Evolutionary conservation across 2,113 vertebrate species (phyloP).

Genomic region (Empidonax traillii): DNA sequence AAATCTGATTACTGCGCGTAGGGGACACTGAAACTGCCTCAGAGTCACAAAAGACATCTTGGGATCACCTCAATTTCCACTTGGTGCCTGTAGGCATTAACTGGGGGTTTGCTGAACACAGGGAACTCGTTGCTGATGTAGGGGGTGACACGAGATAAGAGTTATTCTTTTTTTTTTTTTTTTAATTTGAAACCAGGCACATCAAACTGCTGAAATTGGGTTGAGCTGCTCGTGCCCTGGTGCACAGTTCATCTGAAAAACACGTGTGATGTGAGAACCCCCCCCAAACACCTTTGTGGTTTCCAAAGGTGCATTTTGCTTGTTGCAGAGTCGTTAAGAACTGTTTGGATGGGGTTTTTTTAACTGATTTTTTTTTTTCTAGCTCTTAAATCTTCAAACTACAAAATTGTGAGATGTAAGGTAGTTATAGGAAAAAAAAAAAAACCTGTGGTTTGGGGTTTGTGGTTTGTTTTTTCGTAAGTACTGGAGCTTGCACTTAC

Average conservation of each 20-base stretch:
- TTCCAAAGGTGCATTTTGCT: background rate
- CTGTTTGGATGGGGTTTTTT: background rate
- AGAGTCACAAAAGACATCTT: constrained; percentile 6
- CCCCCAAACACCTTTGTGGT: background rate
- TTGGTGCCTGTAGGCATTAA: background rate
- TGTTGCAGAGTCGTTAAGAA: background rate
- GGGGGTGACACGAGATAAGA: background rate
- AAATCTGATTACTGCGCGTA: constrained; percentile 23
- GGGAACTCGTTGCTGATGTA: background rate
- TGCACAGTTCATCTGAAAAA: background rate
- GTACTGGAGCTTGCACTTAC: background rate
- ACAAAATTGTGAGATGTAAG: background rate
- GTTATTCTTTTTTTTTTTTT: background rate
- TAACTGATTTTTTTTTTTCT: background rate
- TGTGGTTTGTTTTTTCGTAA: background rate
- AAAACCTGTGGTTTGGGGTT: background rate
- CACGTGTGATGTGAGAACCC: background rate
- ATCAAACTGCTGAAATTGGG: background rate
- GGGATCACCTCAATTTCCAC: constrained; percentile 25
- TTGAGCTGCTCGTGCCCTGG: background rate
- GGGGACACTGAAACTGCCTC: constrained; percentile 16
- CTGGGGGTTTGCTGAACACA: background rate
- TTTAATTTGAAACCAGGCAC: background rate
- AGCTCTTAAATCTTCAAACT: background rate
- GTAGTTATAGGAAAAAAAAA: background rate